Conservation (phyloP, 2,113 vertebrate genomes). For the Odocoileus hemionus region DNA sequence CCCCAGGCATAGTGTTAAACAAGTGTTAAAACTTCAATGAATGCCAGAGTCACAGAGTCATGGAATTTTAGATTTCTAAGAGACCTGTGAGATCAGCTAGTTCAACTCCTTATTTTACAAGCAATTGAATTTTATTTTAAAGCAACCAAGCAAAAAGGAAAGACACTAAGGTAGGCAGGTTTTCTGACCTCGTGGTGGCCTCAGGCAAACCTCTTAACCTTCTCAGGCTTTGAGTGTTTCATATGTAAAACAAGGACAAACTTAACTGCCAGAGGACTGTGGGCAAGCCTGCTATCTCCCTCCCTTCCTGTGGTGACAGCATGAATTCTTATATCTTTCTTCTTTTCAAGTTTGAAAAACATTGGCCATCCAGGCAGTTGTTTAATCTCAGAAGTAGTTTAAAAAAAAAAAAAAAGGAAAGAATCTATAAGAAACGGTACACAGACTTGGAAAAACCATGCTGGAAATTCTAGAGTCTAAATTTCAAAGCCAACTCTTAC, state of each 20-base stretch:
- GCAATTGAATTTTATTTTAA: conserved; percentile 1
- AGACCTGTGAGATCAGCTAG: background rate
- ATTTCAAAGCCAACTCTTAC: background rate
- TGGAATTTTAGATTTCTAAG: background rate
- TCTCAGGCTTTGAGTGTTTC: background rate
- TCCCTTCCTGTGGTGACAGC: background rate
- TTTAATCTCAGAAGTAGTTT: background rate
- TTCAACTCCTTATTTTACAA: background rate
- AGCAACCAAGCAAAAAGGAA: background rate
- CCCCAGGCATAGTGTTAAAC: background rate
- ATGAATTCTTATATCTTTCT: background rate
- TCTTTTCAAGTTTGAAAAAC: background rate
- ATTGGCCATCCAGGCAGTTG: background rate
- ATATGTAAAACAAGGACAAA: background rate
- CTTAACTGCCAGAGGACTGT: background rate
- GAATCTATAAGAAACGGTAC: background rate
- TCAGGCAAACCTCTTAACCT: background rate
- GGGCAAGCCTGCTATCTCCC: background rate
- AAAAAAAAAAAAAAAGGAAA: background rate
- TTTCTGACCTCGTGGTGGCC: background rate
- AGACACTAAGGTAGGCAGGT: background rate
- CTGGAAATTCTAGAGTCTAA: background rate
- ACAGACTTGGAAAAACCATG: background rate
- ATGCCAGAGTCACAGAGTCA: background rate
- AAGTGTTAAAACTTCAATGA: background rate